Conservation (phyloP, 2,888 invertebrate species). For the Drosophila hamatofila region DNA sequence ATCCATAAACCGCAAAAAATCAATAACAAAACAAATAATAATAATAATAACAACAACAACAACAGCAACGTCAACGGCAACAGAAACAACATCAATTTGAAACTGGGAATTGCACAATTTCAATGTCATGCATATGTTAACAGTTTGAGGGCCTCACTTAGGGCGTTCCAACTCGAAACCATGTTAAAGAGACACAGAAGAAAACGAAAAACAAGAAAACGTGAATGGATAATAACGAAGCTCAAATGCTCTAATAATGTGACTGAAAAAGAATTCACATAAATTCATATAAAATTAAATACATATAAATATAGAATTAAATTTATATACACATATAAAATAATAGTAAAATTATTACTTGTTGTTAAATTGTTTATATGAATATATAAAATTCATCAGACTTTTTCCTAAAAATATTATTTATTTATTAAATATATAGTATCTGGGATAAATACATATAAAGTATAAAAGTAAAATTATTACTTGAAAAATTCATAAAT, state of each 20-base stretch:
- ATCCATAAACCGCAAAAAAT: constrained; percentile 47
- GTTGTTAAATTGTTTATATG: too few species aligned
- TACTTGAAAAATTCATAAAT: too few species aligned
- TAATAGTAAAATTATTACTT: too few species aligned
- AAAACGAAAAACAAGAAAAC: constrained; percentile 18
- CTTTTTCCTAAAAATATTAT: too few species aligned
- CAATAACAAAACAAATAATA: constrained; percentile 36
- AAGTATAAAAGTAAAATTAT: too few species aligned
- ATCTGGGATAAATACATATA: too few species aligned
- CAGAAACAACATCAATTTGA: constrained; percentile 47
- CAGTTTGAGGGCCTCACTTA: constrained; percentile 59
- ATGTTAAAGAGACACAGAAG: constrained; percentile 30
- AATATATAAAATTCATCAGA: too few species aligned
- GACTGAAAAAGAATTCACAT: background rate
- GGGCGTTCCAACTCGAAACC: constrained; percentile 45
- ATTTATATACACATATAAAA: too few species aligned
- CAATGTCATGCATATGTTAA: constrained; percentile 68
- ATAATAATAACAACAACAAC: background rate
- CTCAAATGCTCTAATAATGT: constrained; percentile 11
- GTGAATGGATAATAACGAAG: background rate
- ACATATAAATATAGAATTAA: too few species aligned
- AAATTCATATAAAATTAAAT: too few species aligned
- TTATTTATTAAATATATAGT: too few species aligned
- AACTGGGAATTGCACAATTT: constrained; percentile 64
- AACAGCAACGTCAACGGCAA: background rate